Evolutionary conservation across 2,797 vertebrate species (phyloP), one percentile per base, ranked within the genome.

Genomic region (Lerista edwardsae): DNA sequence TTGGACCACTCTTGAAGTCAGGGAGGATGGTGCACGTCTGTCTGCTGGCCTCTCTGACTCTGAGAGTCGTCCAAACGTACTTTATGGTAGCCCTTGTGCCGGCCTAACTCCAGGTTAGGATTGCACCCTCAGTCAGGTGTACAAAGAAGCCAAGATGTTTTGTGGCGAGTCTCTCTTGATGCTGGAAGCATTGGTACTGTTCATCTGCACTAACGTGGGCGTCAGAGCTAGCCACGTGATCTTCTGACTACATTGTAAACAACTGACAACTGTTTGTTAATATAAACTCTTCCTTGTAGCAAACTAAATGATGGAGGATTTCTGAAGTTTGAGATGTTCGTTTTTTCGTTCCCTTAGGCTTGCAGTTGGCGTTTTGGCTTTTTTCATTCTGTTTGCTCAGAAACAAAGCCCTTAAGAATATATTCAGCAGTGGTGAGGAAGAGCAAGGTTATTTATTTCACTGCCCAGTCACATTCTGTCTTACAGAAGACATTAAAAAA

Each of bases 301-400:
- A 88, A 85, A 89, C 80, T 71, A 77, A 87, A 80, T 69, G 64
- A 91, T 83, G 84, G 80, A 75, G 57, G 76, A 21, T 25, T 31
- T 36, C 85, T 81, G 76, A 6, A 77, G 11, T 80, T 47, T 47
- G 47, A 10, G 47, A 7, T 47, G 41, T 81, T 80, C n/a, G n/a
- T 81, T 80, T 87, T 92, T 55, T 57, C 6, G 10, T 47, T 47
- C 47, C 11, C 47, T 83, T 44, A 85, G 34, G 27, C 1, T 21
- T 57, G 39, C 41, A 51, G 27, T 29, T 89, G 86, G 88, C 86
- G 69, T 21, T 4, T 61, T 61, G 62, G 72, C 44, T n/a, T 59
- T 44, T 75, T 72, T 11, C 47, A 11, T 19, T 75, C 81, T 44
- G 9, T 44, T 57, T 81, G 31, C 29, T 41, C 3, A 0, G 36